Evolutionary conservation across 2,797 vertebrate genomes (phyloP).

Genomic region (Tamandua tetradactyla): DNA sequence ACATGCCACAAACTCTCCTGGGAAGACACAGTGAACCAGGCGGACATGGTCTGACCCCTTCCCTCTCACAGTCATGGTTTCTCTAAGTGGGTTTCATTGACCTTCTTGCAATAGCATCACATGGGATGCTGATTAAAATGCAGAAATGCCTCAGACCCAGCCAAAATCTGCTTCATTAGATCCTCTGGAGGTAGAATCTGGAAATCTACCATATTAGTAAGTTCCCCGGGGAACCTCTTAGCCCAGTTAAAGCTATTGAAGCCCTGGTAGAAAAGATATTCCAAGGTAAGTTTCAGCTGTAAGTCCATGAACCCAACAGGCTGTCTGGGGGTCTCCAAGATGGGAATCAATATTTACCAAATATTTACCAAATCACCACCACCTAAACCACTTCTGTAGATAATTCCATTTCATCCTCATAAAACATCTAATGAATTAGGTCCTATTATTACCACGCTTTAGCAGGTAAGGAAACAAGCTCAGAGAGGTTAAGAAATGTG

Average conservation of each 20-base stretch:
- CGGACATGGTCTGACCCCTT: rapidly evolving
- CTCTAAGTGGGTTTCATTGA: not conserved
- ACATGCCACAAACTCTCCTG: rapidly evolving
- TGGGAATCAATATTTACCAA: not conserved
- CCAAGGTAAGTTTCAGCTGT: not conserved
- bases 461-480: not conserved
- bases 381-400: too few species aligned
- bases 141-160: not conserved
- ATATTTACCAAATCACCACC: rapidly evolving
- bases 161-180: not conserved
- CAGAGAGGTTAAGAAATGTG: not conserved
- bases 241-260: not conserved
- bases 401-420: not conserved
- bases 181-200: not conserved
- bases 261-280: not conserved
- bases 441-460: not conserved
- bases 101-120: not conserved
- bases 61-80: not conserved
- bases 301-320: rapidly evolving
- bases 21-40: not conserved
- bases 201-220: constrained; percentile 3
- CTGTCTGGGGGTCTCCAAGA: not conserved
- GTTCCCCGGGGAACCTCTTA: not conserved
- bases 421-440: not conserved
- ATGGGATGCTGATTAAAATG: not conserved